A percentile compares a stretch with the other conserved stretches of the same genome.
phyloP scores from a whole-genome alignment of 2,888 invertebrate species.

The Blastobasis adustella region DNA sequence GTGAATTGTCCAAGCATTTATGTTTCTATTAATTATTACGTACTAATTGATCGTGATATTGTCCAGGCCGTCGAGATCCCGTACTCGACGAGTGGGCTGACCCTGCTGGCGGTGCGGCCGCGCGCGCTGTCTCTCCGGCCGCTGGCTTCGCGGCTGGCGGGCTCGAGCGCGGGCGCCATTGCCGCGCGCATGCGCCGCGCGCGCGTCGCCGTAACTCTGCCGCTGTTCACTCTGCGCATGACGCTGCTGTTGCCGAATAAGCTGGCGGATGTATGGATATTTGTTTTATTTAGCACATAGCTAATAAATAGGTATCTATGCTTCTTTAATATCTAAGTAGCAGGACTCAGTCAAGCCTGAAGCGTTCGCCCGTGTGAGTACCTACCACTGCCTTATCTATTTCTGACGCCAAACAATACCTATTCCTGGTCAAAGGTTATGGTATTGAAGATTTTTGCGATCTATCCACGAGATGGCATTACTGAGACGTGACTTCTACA shows the following conservation, averaged over 20 bases:
- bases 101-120: constrained; percentile 50
- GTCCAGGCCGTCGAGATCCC: constrained; percentile 59
- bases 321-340: too few species aligned
- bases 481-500: too few species aligned
- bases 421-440: too few species aligned
- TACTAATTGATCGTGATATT: too few species aligned
- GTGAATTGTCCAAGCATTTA: not conserved
- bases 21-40: not conserved
- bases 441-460: too few species aligned
- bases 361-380: too few species aligned
- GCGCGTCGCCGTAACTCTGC: constrained; percentile 49
- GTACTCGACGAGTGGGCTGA: constrained; percentile 49
- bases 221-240: constrained; percentile 63
- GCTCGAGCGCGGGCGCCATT: constrained; percentile 28
- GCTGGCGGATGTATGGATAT: constrained; percentile 19
- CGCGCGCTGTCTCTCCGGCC: constrained; percentile 34
- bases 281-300: too few species aligned
- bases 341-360: too few species aligned
- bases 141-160: constrained; percentile 28
- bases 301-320: too few species aligned
- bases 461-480: too few species aligned
- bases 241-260: constrained; percentile 59
- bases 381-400: too few species aligned
- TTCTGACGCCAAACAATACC: too few species aligned
- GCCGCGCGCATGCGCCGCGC: constrained; percentile 28